Evolutionary conservation across 2,113 vertebrate species (phyloP), one percentile per base, ranked within the genome.

Genomic region (Eulacestoma nigropectus): DNA sequence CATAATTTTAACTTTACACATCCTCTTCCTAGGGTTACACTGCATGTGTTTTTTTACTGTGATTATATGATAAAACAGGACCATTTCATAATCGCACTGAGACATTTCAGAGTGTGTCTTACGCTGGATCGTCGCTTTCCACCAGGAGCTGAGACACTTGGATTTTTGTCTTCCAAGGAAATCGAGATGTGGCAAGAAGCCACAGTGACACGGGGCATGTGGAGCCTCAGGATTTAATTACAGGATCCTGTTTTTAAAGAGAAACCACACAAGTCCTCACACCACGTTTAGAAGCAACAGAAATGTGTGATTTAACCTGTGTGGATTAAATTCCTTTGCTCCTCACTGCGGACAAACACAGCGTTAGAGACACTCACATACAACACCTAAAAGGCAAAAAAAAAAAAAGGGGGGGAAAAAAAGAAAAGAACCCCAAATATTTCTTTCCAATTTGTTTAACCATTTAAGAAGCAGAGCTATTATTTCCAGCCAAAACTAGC

Each of bases 341-440:
- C 22, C 25, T 60, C 64, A 78, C 22, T 56, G 56, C 1, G 10
- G 44, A 84, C 8, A 47, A 92, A 72, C 32, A 41, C 6, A 2
- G 2, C 20, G 23, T n/a, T 41, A 75, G 19, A 0, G 12, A 90
- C 11, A 6, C 26, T 63, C 33, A 29, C 2, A 9, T 32, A 18
- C 33, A 84, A 69, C 20, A 64, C 5, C 68, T 46, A 63, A 70
- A 88, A 57, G 11, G 16, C 3, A 47, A 67, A 35, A 56, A 52
- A 35, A 56, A 52, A 26, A 56, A 17, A 8, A 2, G 7, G 29
- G 23, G 13, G 6, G 0, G 0, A 2, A 17, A 10, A 1, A 6
- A 17, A 10, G 16, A 10, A 33, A 56, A 57, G 1, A 50, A 13
- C 19, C 9, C 20, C 1, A 75, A 75, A 27, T 47, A 32, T 10